phyloP scores from a whole-genome alignment of 2,113 vertebrate species.

The Piprites chloris region DNA sequence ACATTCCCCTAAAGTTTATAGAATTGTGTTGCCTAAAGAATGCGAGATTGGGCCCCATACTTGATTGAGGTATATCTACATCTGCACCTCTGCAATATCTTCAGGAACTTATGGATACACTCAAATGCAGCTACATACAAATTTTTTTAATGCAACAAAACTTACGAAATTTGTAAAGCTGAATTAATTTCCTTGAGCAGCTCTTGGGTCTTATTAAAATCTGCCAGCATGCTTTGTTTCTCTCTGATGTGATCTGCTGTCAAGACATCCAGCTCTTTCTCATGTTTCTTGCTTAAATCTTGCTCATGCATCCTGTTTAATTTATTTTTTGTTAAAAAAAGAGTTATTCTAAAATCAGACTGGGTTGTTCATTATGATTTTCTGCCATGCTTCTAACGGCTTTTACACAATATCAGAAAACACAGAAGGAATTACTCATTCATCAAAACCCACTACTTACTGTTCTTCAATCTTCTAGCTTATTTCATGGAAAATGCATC shows the following conservation, averaged over 20 bases:
- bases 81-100: background rate
- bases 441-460: slow-evolving; percentile 32
- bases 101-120: background rate
- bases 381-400: slow-evolving; percentile 59
- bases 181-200: slow-evolving; percentile 99
- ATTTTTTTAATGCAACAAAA: slow-evolving; percentile 66
- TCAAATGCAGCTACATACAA: slow-evolving; percentile 39
- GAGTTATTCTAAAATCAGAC: slow-evolving; percentile 70
- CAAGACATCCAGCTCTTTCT: slow-evolving; percentile 89
- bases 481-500: slow-evolving; percentile 66
- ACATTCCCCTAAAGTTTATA: background rate
- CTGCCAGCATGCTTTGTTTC: slow-evolving; percentile 94
- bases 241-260: slow-evolving; percentile 89
- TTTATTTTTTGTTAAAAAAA: slow-evolving; percentile 79
- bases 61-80: background rate
- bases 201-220: slow-evolving; percentile 99
- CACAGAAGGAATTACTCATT: slow-evolving; percentile 33
- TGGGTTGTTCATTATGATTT: slow-evolving; percentile 50
- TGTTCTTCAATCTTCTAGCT: slow-evolving; percentile 53
- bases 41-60: background rate
- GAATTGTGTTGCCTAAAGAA: background rate
- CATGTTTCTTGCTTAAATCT: slow-evolving; percentile 94
- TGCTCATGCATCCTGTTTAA: slow-evolving; percentile 92
- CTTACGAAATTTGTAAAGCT: slow-evolving; percentile 96
- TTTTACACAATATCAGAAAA: slow-evolving; percentile 27